Percentiles rank a stretch among this genome's conserved stretches.
Evolutionary conservation across 2,113 vertebrate genomes (phyloP).

Genomic region (Plectropomus leopardus): DNA sequence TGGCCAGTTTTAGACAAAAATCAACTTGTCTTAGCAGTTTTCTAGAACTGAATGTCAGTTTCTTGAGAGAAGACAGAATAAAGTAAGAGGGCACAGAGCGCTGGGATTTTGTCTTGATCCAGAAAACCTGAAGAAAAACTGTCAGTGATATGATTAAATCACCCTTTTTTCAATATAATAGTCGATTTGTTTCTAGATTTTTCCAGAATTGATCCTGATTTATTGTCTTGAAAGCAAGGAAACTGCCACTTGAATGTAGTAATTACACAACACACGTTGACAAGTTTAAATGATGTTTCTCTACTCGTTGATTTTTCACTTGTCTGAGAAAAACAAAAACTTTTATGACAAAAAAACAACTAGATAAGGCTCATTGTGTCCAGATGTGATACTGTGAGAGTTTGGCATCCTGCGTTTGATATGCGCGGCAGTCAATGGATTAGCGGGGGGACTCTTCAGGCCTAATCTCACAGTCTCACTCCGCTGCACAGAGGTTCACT

Average conservation of each 20-base stretch:
- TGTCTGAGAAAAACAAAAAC: background rate
- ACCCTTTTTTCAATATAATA: background rate
- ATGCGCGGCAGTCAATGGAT: conserved; percentile 67
- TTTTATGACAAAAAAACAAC: background rate
- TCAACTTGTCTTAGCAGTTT: background rate
- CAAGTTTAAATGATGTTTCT: background rate
- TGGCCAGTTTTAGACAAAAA: background rate
- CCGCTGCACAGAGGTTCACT: conserved; percentile 77
- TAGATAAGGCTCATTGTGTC: conserved; percentile 21
- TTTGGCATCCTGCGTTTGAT: conserved; percentile 58
- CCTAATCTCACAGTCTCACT: conserved; percentile 77
- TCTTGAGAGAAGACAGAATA: background rate
- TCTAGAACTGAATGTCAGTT: background rate
- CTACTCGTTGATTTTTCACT: background rate
- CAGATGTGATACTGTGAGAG: conserved; percentile 39
- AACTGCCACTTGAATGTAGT: background rate
- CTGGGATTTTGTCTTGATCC: background rate
- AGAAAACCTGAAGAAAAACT: background rate
- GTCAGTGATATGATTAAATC: background rate
- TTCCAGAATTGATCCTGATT: background rate
- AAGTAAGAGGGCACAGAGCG: background rate
- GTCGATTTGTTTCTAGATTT: background rate
- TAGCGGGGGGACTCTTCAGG: conserved; percentile 57
- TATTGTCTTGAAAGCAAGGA: background rate
- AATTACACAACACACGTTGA: background rate